Evolutionary conservation across 2,113 vertebrate species (phyloP).

Genomic region (Microtus pennsylvanicus): DNA sequence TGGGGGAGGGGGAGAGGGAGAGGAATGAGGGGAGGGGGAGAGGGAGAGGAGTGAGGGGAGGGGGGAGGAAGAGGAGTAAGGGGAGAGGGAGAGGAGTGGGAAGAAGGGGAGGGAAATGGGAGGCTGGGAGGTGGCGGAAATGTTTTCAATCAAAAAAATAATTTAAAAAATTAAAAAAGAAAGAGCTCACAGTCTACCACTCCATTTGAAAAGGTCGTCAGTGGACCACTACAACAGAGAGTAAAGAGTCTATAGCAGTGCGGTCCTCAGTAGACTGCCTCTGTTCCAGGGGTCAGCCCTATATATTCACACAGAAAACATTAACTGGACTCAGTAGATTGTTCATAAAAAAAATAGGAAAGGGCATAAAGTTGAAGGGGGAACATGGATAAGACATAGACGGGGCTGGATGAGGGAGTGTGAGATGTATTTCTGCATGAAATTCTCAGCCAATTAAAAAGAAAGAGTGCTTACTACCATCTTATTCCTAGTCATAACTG

Average conservation of each 20-base stretch:
- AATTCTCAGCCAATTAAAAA: background rate
- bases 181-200: background rate
- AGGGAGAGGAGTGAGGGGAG: too few species aligned
- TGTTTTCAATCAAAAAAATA: too few species aligned
- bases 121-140: too few species aligned
- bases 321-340: background rate
- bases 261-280: background rate
- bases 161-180: too few species aligned
- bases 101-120: too few species aligned
- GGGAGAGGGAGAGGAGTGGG: too few species aligned
- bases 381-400: background rate
- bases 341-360: background rate
- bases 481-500: background rate
- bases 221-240: background rate
- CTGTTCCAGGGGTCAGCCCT: background rate
- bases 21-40: too few species aligned
- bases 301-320: background rate
- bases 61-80: too few species aligned
- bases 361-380: background rate
- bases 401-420: background rate
- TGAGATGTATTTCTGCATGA: background rate
- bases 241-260: too few species aligned
- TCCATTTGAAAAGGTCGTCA: background rate
- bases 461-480: background rate
- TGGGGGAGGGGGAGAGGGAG: too few species aligned